Conservation (phyloP, 2,113 vertebrate genomes). For the Leptodactylus fuscus region DNA sequence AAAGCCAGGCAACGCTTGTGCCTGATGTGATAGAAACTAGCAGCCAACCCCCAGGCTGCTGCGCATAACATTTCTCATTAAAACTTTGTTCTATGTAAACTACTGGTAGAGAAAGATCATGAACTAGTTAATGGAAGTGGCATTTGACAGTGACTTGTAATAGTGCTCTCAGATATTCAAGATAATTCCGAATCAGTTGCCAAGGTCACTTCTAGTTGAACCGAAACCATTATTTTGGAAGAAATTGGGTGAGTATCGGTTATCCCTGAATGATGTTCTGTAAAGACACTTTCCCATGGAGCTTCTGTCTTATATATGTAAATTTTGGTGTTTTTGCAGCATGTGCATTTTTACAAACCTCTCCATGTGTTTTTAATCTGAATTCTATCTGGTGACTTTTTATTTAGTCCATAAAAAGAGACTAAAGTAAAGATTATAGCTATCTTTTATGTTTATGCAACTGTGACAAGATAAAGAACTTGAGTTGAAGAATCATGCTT, state of each 20-base stretch:
- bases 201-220: not conserved
- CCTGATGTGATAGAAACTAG: constrained; percentile 39
- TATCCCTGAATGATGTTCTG: not conserved
- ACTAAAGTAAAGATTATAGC: too few species aligned
- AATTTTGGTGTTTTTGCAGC: not conserved
- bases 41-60: constrained; percentile 37
- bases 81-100: constrained; percentile 19
- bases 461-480: too few species aligned
- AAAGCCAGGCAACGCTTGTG: not conserved
- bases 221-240: not conserved
- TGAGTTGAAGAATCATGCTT: too few species aligned
- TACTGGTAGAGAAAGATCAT: constrained; percentile 14
- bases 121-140: constrained; percentile 27
- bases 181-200: not conserved
- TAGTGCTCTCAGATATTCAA: not conserved
- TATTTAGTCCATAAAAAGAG: too few species aligned
- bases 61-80: constrained; percentile 25
- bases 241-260: not conserved
- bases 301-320: not conserved
- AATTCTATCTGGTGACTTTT: too few species aligned
- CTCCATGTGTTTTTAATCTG: too few species aligned
- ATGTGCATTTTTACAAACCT: too few species aligned
- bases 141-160: not conserved
- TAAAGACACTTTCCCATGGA: not conserved
- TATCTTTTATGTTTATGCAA: too few species aligned